Conservation (phyloP, 2,113 vertebrate species). For the Todiramphus saurophagus region DNA sequence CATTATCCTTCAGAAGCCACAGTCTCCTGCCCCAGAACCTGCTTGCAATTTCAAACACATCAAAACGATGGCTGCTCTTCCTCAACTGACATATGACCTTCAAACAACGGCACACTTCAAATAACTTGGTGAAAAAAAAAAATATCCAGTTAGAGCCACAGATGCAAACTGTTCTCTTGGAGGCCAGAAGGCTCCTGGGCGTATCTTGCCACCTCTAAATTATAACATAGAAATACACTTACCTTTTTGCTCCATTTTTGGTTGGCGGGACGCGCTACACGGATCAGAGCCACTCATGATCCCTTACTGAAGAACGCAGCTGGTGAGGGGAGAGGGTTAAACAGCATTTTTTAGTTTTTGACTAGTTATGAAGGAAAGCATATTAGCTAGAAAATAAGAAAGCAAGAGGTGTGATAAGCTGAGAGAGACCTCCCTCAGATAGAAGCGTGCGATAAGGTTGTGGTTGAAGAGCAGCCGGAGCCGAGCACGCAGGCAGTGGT, state of each 20-base stretch:
- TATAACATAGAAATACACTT: not conserved
- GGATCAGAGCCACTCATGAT: not conserved
- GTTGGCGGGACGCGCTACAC: not conserved
- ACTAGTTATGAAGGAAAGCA: not conserved
- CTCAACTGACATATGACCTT: not conserved
- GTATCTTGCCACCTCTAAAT: not conserved
- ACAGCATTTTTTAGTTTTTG: not conserved
- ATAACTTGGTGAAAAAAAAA: not conserved
- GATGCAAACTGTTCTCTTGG: fast-evolving
- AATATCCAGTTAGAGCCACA: not conserved
- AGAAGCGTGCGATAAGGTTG: not conserved
- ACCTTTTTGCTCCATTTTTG: not conserved
- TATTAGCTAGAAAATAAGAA: not conserved
- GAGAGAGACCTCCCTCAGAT: not conserved
- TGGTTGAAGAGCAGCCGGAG: slow-evolving; percentile 4
- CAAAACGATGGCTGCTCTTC: fast-evolving
- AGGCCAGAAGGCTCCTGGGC: not conserved
- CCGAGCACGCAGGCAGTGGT: not conserved
- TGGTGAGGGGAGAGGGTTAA: not conserved
- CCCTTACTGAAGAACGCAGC: not conserved
- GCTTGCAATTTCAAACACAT: fast-evolving
- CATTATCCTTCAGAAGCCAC: not conserved
- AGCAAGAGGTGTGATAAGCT: not conserved
- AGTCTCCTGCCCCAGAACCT: not conserved
- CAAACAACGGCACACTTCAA: not conserved